Base-by-base conservation (phyloP, 2,797 vertebrate genomes). In the Aulostomus chinensis region DNA sequence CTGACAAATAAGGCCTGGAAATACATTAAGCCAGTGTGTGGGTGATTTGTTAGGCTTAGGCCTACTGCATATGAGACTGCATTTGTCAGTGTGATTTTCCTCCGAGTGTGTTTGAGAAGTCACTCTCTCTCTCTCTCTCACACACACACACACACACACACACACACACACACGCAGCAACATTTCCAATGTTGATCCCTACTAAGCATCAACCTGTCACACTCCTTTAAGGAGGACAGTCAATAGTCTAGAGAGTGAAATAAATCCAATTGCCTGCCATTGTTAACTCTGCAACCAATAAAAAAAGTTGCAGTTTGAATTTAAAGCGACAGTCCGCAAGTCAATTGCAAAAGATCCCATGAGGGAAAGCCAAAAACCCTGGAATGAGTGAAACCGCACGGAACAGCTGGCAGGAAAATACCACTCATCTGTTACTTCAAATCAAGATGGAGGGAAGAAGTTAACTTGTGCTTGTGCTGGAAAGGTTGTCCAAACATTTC, bases 171-270 rank as follows among this genome's bases (percentile, higher is more conserved):
- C 22, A 48, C 46, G 25, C 2, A 7, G 20, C 37, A 18, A 31
- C 24, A 22, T 18, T 36, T 58, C 24, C 16, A 18, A 7, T 26
- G 38, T 62, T 14, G 13, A 59, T 68, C 51, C 25, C 36, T 15
- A 26, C 42, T 63, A 48, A 59, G 53, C 54, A 68, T 61, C 69
- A 54, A 72, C 76, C 62, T 45, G 63, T 81, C 56, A 56, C 59
- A 60, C 38, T 33, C 63, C 29, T 64, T 47, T 49, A 24, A 59
- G 43, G 32, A 64, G 53, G 49, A 42, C 37, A 4, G 26, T 33
- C 63, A 64, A 50, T 46, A 34, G 59, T 65, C 29, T 10, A 8
- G 35, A 37, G 37, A 47, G 64, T 36, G 46, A 71, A 68, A 52
- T 50, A 29, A 56, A 76, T 58, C 55, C 47, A 68, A 65, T 55